phyloP scores from a whole-genome alignment of 2,797 vertebrate species.

The Phrynocephalus vlangalii region DNA sequence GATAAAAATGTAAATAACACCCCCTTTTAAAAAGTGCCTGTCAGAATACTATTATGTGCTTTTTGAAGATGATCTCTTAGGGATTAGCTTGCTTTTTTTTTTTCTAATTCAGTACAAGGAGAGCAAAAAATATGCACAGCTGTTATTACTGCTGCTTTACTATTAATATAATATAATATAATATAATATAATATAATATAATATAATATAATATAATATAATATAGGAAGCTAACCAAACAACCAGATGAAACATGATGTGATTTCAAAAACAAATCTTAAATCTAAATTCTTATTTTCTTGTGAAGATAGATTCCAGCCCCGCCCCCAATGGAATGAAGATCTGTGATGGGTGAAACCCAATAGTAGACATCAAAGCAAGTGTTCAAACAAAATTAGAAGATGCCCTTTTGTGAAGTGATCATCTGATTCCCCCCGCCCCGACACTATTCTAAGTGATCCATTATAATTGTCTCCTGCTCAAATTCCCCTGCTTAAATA shows the following conservation, averaged over 20 bases:
- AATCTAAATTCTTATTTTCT: background rate
- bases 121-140: background rate
- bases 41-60: background rate
- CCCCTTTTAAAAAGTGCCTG: background rate
- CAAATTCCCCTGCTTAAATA: background rate
- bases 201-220: too few species aligned
- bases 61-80: constrained; percentile 19
- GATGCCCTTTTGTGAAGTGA: background rate
- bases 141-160: background rate
- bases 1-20: constrained; percentile 29
- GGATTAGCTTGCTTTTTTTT: background rate
- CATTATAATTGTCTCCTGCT: background rate
- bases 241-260: background rate
- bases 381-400: background rate
- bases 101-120: background rate
- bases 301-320: background rate
- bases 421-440: background rate
- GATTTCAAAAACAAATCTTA: background rate
- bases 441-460: background rate
- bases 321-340: background rate
- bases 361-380: background rate
- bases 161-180: too few species aligned
- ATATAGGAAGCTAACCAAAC: background rate
- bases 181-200: too few species aligned
- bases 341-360: background rate